Evolutionary conservation across 2,113 vertebrate genomes (phyloP).

Genomic region (Lanius collurio): DNA sequence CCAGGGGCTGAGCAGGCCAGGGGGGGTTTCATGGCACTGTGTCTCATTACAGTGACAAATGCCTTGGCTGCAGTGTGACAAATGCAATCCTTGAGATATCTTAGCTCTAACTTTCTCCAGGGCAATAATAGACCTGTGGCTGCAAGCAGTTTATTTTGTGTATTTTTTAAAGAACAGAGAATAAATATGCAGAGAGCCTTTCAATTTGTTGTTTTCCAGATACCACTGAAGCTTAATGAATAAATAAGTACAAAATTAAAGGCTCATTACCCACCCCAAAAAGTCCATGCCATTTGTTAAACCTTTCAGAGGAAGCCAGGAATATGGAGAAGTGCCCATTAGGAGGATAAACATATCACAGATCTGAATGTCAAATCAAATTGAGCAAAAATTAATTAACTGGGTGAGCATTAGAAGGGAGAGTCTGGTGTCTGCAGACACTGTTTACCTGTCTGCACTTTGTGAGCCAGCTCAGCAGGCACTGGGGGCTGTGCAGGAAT

Average conservation of each 20-base stretch:
- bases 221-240: slow-evolving; percentile 23
- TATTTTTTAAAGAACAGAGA: background rate
- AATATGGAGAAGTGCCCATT: slow-evolving; percentile 43
- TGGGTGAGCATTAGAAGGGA: background rate
- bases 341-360: slow-evolving; percentile 51
- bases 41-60: background rate
- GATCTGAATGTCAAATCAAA: slow-evolving; percentile 59
- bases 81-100: background rate
- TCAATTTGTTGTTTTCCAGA: slow-evolving; percentile 9
- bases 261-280: slow-evolving; percentile 46
- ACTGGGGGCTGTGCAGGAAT: background rate
- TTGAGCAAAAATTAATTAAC: slow-evolving; percentile 56
- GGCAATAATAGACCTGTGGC: background rate
- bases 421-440: slow-evolving; percentile 26
- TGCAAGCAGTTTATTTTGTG: background rate
- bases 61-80: background rate
- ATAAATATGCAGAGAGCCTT: background rate
- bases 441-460: slow-evolving; percentile 9
- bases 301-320: slow-evolving; percentile 43
- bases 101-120: background rate
- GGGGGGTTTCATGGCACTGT: background rate
- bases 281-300: slow-evolving; percentile 34
- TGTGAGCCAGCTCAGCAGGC: background rate
- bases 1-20: background rate
- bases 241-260: slow-evolving; percentile 60